These are phyloP conservation scores for Lagodon rhomboides DNA, from an alignment of 2,797 vertebrate genomes.

Conservation along the genomic window DNA sequence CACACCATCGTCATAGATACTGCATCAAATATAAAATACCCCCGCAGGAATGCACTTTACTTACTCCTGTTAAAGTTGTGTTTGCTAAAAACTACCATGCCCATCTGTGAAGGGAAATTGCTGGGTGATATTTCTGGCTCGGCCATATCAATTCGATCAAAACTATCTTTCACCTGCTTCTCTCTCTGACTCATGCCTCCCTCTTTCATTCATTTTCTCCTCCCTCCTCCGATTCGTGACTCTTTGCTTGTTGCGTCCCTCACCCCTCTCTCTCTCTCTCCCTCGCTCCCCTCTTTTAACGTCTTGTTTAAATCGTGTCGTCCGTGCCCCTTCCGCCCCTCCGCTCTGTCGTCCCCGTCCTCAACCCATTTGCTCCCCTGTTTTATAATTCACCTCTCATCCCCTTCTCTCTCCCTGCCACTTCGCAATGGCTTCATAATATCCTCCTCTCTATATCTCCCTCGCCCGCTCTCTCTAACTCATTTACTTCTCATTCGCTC, in stretches of 20 bases:
- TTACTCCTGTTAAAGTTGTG: background rate
- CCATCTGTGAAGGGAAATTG: background rate
- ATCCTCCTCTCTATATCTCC: conserved; percentile 48
- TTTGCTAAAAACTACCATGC: background rate
- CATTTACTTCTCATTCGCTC: conserved; percentile 75
- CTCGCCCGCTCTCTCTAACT: conserved; percentile 59
- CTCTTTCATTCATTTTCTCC: conserved; percentile 1
- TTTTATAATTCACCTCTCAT: conserved; percentile 76
- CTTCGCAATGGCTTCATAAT: conserved; percentile 68
- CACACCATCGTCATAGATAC: background rate
- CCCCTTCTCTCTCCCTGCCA: conserved; percentile 39
- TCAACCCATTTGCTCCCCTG: conserved; percentile 68
- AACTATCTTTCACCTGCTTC: background rate
- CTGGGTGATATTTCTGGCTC: background rate
- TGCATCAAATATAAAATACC: background rate
- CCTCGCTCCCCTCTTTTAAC: conserved; percentile 43
- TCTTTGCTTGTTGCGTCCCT: conserved; percentile 22
- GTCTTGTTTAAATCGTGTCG: conserved; percentile 65
- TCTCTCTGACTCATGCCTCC: conserved; percentile 12
- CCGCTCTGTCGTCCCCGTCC: conserved; percentile 44
- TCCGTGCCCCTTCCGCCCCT: conserved; percentile 59
- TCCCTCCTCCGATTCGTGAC: too few relatives aligned
- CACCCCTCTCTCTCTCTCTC: conserved; percentile 16
- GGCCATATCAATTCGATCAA: background rate
- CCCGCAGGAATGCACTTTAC: background rate